Conservation (phyloP, 2,888 invertebrate species). For the Alcis repandata region DNA sequence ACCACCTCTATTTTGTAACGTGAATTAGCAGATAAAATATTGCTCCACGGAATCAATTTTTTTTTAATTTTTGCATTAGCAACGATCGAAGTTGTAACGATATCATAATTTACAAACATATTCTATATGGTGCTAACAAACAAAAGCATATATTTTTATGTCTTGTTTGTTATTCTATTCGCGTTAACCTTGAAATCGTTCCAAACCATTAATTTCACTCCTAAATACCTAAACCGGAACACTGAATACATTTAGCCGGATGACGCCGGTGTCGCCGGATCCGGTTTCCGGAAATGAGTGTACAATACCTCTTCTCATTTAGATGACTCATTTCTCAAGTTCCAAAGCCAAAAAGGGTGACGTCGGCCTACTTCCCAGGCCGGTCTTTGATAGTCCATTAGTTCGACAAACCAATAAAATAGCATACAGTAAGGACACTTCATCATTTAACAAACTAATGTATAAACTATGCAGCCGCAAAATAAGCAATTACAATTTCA, state of each 20-base stretch:
- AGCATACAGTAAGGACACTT: constrained; percentile 16
- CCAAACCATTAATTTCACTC: background rate
- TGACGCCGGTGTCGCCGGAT: background rate
- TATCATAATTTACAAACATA: no score
- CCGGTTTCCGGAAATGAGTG: constrained; percentile 11
- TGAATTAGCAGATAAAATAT: no score
- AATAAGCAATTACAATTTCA: background rate
- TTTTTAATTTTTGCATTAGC: no score
- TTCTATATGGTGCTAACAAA: no score
- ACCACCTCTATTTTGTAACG: no score
- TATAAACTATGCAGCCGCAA: background rate
- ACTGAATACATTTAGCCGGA: background rate
- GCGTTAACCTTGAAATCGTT: background rate
- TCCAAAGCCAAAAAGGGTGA: constrained; percentile 47
- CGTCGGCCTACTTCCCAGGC: constrained; percentile 37
- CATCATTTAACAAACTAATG: no score
- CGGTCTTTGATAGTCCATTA: constrained; percentile 41
- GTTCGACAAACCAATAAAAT: constrained; percentile 31
- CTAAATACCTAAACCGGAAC: background rate
- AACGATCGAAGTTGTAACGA: no score
- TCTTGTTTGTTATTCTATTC: background rate
- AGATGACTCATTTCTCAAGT: constrained; percentile 45
- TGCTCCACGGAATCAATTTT: no score
- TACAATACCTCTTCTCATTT: constrained; percentile 20
- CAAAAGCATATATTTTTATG: no score